phyloP scores from a whole-genome alignment of 2,113 vertebrate genomes.

The Chinchilla lanigera region DNA sequence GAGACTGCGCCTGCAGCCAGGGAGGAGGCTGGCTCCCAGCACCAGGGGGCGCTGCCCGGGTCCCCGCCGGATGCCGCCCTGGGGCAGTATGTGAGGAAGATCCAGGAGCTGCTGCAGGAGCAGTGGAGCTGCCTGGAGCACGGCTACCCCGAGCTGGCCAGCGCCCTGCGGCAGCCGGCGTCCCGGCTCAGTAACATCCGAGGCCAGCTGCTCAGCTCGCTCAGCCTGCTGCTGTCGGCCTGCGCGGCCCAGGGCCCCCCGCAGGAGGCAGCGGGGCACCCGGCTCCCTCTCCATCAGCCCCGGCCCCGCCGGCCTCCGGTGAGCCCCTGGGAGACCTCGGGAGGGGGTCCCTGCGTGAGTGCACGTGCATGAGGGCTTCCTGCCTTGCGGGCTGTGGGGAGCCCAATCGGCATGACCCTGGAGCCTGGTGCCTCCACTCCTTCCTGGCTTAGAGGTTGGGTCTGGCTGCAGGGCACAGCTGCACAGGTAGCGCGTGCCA shows the following conservation, averaged over 20 bases:
- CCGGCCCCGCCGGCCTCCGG: not conserved
- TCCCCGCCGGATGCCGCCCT: constrained; percentile 88
- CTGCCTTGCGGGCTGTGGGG: not conserved
- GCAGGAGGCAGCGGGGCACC: constrained; percentile 48
- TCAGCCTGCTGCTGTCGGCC: constrained; percentile 95
- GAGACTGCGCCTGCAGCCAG: not conserved
- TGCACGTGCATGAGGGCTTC: not conserved
- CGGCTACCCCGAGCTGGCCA: constrained; percentile 90
- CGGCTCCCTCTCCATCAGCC: not conserved
- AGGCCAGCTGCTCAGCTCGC: constrained; percentile 96
- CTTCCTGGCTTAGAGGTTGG: not conserved
- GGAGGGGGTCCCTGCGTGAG: not conserved
- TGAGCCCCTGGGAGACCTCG: not conserved
- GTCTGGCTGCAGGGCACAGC: not conserved
- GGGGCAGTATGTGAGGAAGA: constrained; percentile 95
- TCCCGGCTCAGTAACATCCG: constrained; percentile 99
- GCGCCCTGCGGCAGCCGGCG: constrained; percentile 90
- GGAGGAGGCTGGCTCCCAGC: constrained; percentile 42
- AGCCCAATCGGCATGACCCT: not conserved
- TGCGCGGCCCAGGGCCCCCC: constrained; percentile 88
- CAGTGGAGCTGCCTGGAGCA: constrained; percentile 97
- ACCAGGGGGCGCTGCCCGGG: not conserved
- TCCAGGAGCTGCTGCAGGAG: constrained; percentile 97
- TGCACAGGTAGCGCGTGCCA: not conserved
- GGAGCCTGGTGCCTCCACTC: not conserved